These are phyloP conservation scores for Hecatera dysodea DNA, from an alignment of 2,888 invertebrate genomes.

Conservation along the genomic window DNA sequence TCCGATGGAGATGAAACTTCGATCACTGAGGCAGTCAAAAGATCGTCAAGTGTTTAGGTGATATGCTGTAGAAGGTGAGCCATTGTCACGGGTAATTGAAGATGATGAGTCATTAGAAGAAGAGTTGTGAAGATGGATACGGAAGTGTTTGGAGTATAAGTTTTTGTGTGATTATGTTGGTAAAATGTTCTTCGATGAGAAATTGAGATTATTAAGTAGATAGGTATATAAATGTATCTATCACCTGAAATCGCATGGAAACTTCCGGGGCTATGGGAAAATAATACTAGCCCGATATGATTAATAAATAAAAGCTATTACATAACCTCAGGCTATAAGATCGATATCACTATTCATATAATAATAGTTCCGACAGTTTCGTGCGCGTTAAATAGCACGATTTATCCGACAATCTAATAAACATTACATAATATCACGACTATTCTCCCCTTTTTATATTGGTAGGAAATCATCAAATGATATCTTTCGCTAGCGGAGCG, in stretches of 20 bases:
- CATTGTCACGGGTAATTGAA: not conserved
- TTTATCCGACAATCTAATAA: not conserved
- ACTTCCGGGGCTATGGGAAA: constrained; percentile 8
- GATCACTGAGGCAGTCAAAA: not conserved
- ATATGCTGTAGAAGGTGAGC: no score
- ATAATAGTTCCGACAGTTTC: constrained; percentile 22
- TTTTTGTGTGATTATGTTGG: not conserved
- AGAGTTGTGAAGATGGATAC: not conserved
- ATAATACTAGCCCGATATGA: not conserved
- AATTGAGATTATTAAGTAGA: not conserved
- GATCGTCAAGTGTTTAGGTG: no score
- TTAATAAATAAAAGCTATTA: constrained; percentile 21
- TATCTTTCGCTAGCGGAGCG: no score
- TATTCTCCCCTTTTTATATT: no score
- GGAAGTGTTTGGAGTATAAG: not conserved
- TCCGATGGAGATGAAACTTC: no score
- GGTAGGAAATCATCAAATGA: no score
- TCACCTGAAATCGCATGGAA: not conserved
- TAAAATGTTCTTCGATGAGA: not conserved
- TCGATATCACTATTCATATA: constrained; percentile 27
- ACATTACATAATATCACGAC: constrained; percentile 4
- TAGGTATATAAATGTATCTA: not conserved
- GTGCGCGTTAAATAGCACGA: not conserved
- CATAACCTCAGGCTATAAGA: constrained; percentile 14
- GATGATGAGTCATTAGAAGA: not conserved